Base-by-base conservation (phyloP, 2,888 invertebrate species). In the Dendrolimus houi region DNA sequence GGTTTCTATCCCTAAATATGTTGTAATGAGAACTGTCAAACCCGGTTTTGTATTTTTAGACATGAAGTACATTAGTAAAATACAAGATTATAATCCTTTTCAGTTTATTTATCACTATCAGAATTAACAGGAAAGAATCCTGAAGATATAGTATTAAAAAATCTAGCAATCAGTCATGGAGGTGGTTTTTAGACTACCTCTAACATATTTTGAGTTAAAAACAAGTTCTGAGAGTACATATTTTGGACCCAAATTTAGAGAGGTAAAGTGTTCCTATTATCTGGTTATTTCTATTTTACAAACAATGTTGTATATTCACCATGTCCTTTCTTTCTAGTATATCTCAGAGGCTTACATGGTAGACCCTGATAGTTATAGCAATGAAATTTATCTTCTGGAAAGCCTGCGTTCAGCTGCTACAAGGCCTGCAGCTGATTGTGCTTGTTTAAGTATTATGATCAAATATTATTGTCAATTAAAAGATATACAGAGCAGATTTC, bases 391-490 rank as follows among this genome's bases (percentile, higher is more conserved):
- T 74, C 96, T 96, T 65, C 84, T 99, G 79, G 97, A 98, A 81
- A 92, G 94, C 9, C 85, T 99, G 53, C 93, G 99, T 65, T 94
- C 96, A 65, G 93, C 94, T 64, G 97, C 98, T 3, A 94, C 96
- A 57, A 94, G 95, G 64, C 96, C 97, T 2, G 93, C 95, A 2
- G 92, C 93, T 63, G 97, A 98, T 78, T 93, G 95, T 56, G 92
- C 93, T 54, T 97, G 98, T 0, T 95, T 97, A 69, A 93, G 94
- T 57, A 91, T 94, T 7, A 85, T 99, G 62, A 97, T 97, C 79
- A 95, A 96, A 72, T 99, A 99, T 84, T 99, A 96, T 85, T 97
- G 97, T 70, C 99, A 99, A 83, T 89, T 99, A 62, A 95, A 96
- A 79, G 96, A 97, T 64, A 92, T 99, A 63, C 95, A 97, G 76